phyloP scores from a whole-genome alignment of 2,888 invertebrate species.

The Pinctada fucata region DNA sequence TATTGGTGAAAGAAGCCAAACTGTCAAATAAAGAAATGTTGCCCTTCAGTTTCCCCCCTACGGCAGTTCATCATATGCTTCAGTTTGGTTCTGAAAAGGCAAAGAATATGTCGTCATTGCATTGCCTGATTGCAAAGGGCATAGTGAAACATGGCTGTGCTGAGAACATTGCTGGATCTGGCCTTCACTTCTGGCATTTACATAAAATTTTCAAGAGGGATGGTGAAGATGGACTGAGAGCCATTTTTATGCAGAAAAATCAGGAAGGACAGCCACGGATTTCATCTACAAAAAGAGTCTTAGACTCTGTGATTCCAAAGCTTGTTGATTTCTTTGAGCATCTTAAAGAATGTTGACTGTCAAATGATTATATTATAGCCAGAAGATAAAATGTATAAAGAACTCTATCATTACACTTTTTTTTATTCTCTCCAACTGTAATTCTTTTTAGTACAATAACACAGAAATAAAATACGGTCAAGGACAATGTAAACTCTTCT shows the following conservation, averaged over 20 bases:
- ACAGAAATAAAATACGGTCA: too few species aligned
- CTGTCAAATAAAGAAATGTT: neutral
- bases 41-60: constrained; percentile 18
- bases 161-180: constrained; percentile 42
- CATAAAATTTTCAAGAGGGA: constrained; percentile 8
- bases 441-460: too few species aligned
- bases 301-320: constrained; percentile 14
- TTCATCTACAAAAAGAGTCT: neutral
- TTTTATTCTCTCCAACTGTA: too few species aligned
- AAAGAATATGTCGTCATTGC: constrained; percentile 21
- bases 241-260: constrained; percentile 29
- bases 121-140: constrained; percentile 16
- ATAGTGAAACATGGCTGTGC: constrained; percentile 26
- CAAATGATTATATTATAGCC: too few species aligned
- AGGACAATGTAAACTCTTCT: too few species aligned
- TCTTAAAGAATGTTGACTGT: too few species aligned
- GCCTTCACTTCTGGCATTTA: constrained; percentile 25
- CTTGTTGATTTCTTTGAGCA: too few species aligned
- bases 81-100: constrained; percentile 27
- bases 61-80: constrained; percentile 5
- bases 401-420: too few species aligned
- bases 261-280: constrained; percentile 16
- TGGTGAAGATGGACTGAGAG: constrained; percentile 33
- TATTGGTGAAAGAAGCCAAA: neutral
- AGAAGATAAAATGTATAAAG: too few species aligned